Conservation (phyloP, 1,140 invertebrate genomes). For the Drosophila insularis region DNA sequence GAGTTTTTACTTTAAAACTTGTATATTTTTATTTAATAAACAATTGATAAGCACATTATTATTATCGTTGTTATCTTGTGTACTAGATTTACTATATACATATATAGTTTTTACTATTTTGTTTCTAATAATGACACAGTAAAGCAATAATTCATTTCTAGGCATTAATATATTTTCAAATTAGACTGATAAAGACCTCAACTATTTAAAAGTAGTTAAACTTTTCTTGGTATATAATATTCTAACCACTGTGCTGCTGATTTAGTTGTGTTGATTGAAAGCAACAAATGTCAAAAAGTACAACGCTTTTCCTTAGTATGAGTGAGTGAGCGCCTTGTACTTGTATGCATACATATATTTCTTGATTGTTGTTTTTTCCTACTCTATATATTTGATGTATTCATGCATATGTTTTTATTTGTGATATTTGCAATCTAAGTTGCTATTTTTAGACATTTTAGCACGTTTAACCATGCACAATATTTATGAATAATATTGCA, state of each 20-base stretch:
- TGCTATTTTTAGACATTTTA: constrained; percentile 55
- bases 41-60: not conserved
- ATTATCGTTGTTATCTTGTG: not conserved
- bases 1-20: not conserved
- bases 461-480: constrained; percentile 52
- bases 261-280: constrained; percentile 48
- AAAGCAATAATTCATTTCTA: not conserved
- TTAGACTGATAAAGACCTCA: too few species aligned
- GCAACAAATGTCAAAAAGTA: constrained; percentile 54
- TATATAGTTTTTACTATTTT: not conserved
- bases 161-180: not conserved
- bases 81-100: not conserved
- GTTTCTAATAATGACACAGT: not conserved
- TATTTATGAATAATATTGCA: constrained; percentile 47
- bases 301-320: constrained; percentile 42
- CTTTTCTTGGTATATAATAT: not conserved
- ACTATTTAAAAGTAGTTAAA: not conserved
- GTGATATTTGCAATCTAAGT: constrained; percentile 26
- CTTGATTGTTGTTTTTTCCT: constrained; percentile 50
- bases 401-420: constrained; percentile 22
- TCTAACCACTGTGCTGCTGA: constrained; percentile 3
- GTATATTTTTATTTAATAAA: not conserved
- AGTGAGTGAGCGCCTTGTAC: constrained; percentile 49
- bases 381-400: constrained; percentile 17
- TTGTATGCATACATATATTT: constrained; percentile 30